phyloP scores from a whole-genome alignment of 2,113 vertebrate species.

The Columba livia region DNA sequence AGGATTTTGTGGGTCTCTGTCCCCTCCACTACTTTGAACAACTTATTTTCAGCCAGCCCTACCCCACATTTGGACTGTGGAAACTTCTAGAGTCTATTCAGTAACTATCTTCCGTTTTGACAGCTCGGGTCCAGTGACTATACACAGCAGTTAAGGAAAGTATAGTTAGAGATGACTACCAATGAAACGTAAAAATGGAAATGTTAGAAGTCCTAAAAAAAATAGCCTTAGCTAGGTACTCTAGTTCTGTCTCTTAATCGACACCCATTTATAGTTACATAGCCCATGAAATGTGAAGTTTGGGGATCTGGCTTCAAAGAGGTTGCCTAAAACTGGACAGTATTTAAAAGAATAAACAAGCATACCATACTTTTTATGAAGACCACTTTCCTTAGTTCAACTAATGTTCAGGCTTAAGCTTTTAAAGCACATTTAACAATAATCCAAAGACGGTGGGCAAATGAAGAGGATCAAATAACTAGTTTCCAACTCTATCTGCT shows the following conservation, averaged over 20 bases:
- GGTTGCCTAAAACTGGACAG: background rate
- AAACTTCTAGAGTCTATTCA: background rate
- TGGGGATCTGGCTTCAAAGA: background rate
- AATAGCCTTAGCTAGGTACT: background rate
- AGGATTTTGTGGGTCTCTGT: background rate
- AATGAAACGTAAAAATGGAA: background rate
- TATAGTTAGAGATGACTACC: background rate
- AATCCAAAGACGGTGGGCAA: background rate
- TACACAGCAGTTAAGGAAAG: no score
- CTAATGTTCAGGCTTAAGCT: background rate
- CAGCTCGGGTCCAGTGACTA: background rate
- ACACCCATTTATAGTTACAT: background rate
- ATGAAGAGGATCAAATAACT: background rate
- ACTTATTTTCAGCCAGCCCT: background rate
- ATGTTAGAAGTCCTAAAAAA: background rate
- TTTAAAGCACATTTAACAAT: background rate
- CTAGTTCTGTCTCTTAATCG: background rate
- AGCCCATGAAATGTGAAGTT: background rate
- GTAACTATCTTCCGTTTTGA: background rate
- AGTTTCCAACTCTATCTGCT: background rate
- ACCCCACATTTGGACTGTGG: background rate
- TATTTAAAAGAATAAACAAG: background rate
- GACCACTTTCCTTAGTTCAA: background rate
- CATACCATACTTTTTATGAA: background rate
- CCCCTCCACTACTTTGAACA: background rate